A percentile compares a stretch with the other conserved stretches of the same genome.
Evolutionary conservation across 2,888 invertebrate species (phyloP).

Genomic region (Leptinotarsa juncta): DNA sequence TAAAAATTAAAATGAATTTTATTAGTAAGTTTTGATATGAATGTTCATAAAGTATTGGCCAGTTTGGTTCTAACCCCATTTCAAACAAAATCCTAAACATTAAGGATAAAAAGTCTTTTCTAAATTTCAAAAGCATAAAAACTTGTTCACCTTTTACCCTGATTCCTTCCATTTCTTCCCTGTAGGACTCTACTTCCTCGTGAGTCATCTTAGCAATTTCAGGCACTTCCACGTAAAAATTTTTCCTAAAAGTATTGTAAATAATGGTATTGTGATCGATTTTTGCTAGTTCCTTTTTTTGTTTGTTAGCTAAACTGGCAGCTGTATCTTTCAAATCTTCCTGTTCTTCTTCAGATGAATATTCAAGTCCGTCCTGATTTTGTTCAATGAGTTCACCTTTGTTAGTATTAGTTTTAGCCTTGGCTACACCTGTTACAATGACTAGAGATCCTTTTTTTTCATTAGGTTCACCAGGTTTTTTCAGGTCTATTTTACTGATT

Average conservation of each 20-base stretch:
- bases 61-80: too few relatives aligned
- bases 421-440: slow-evolving; percentile 75
- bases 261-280: slow-evolving; percentile 90
- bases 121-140: not conserved
- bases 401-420: slow-evolving; percentile 80
- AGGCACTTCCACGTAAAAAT: slow-evolving; percentile 97
- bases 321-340: slow-evolving; percentile 94
- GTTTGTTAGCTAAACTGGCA: slow-evolving; percentile 88
- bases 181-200: slow-evolving; percentile 87
- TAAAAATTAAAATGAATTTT: too few relatives aligned
- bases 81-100: too few relatives aligned
- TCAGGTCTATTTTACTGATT: slow-evolving; percentile 79
- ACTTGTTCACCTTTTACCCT: slow-evolving; percentile 81
- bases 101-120: not conserved
- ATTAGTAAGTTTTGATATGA: too few relatives aligned
- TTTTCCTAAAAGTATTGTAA: slow-evolving; percentile 85
- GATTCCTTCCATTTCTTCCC: slow-evolving; percentile 93
- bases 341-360: slow-evolving; percentile 96
- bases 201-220: slow-evolving; percentile 93
- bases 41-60: too few relatives aligned
- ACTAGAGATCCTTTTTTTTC: slow-evolving; percentile 75
- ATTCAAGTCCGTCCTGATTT: slow-evolving; percentile 97
- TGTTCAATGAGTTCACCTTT: slow-evolving; percentile 99
- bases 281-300: slow-evolving; percentile 91
- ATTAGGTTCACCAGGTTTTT: slow-evolving; percentile 63